Base-by-base conservation (phyloP, 2,888 invertebrate genomes). In the Empis livida region DNA sequence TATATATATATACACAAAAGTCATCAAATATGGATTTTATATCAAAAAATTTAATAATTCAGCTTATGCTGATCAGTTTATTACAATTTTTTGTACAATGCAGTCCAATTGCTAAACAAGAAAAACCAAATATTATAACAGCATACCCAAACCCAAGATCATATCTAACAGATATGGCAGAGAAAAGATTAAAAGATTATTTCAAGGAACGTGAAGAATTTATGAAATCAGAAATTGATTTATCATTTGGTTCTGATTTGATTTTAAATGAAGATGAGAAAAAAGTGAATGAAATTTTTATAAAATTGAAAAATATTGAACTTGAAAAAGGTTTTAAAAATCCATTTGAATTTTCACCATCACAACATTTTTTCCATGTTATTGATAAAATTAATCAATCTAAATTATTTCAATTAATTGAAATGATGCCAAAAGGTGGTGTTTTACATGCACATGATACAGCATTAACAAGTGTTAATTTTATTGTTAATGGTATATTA, bases 341-440 rank as follows among this genome's bases (percentile, higher is more conserved):
- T 55, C 71, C 71, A 63, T 23, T 38, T 41, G 3, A 47, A 50
- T 8, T 56, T 42, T 51, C 51, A 14, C 49, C 51, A 1, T 31
- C 48, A 3, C 48, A 54, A 0, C 52, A 55, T 11, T 56, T 53
- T 16, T 50, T 58, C 0, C 38, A 41, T 11, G 48, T 46, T 14
- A 13, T 37, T 9, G 46, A 51, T 9, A 46, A 50, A 10, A 45
- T 58, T 6, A 50, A 51, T n/a, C 45, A 73, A 8, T 83, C 84
- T 0, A 71, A 75, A 50, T 77, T 87, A 0, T 86, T 79, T 58
- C 64, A 75, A 53, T 71, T 85, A 9, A 75, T 89, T 11, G 71
- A 74, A 51, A 65, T 65, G 32, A 74, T 89, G 73, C 89, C 89
- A 0, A 89, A 89, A 67, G 89, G 84, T 5, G 81, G 76, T 0